Evolutionary conservation across 2,888 invertebrate species (phyloP), one percentile per base, ranked within the genome.

Genomic region (Physocephala rufipes): DNA sequence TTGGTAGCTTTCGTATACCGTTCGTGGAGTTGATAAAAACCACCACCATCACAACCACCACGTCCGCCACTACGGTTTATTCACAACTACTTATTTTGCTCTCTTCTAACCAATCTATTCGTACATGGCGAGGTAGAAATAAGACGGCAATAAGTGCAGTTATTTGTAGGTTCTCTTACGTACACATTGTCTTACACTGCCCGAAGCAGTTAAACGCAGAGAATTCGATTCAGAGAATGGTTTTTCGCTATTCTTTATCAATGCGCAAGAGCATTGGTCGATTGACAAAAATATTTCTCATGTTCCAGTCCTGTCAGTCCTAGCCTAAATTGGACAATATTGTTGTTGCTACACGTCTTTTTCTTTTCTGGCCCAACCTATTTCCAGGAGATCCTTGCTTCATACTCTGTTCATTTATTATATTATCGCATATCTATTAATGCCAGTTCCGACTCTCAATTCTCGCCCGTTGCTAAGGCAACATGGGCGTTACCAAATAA

Each of bases 191-290:
- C 59, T 7, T 45, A 30, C 43, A 64, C 19, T 13, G 24, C 28
- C 21, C 21, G 36, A 5, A 28, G 36, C 19, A n/a, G 16, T 49
- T 3, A 51, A 45, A 62, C 53, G 49, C 62, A 64, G 5, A 7
- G 71, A 71, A 73, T 66, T 51, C 59, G 71, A 69, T 62, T 70
- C 64, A 47, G 68, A 36, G 53, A 19, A 21, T 13, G 19, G 53
- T 13, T 36, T 36, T 36, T 36, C 9, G 36, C 43, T 67, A 61
- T 64, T 53, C 45, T 66, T 36, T 36, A 7, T 71, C 75, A 80
- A 47, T 62, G 78, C 82, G 82, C 80, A 79, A 71, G 82, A 82
- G 83, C 79, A 82, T 82, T 82, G 82, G 81, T 73, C 73, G 66
- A n/a, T 36, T 36, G 36, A 4, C 36, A 7, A 9, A 36, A 36